Percentiles rank a stretch among this genome's conserved stretches.
Conservation (phyloP, 2,797 vertebrate genomes). For the Perodicticus potto region DNA sequence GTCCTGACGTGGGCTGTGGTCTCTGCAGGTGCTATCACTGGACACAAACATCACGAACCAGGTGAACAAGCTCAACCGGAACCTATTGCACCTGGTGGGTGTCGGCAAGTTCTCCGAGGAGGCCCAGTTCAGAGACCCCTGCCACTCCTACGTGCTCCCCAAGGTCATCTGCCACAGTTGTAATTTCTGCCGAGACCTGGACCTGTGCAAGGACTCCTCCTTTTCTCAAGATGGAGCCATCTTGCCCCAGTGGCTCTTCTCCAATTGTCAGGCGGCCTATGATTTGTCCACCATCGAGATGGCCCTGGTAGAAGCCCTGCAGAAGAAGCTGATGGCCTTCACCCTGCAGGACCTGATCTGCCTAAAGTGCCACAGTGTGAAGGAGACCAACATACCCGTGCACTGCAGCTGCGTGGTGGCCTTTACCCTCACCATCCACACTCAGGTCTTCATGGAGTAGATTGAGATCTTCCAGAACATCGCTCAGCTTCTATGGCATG, state of each 20-base stretch:
- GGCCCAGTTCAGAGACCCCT: conserved; percentile 96
- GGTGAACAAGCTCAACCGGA: conserved; percentile 96
- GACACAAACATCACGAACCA: conserved; percentile 96
- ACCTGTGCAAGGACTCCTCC: conserved; percentile 96
- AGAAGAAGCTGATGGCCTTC: conserved; percentile 98
- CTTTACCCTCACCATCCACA: conserved; percentile 92
- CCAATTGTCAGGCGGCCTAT: conserved; percentile 95
- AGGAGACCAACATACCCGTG: conserved; percentile 95
- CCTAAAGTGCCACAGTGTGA: conserved; percentile 95
- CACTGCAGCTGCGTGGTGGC: conserved; percentile 96
- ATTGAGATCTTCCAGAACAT: conserved; percentile 94
- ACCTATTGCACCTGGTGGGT: conserved; percentile 96
- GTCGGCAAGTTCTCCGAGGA: conserved; percentile 96
- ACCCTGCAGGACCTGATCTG: conserved; percentile 96
- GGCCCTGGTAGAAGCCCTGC: conserved; percentile 94
- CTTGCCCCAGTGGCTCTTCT: conserved; percentile 95
- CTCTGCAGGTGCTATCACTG: conserved; percentile 93
- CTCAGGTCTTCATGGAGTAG: conserved; percentile 94
- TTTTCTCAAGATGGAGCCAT: conserved; percentile 93
- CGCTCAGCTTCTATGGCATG: conserved; percentile 95
- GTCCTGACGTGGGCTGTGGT: background rate
- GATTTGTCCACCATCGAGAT: conserved; percentile 92
- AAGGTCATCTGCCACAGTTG: conserved; percentile 98
- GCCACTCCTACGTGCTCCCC: conserved; percentile 95
- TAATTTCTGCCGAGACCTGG: conserved; percentile 97